Evolutionary conservation across 2,888 invertebrate genomes (phyloP).

Genomic region (Rotaria sp.): DNA sequence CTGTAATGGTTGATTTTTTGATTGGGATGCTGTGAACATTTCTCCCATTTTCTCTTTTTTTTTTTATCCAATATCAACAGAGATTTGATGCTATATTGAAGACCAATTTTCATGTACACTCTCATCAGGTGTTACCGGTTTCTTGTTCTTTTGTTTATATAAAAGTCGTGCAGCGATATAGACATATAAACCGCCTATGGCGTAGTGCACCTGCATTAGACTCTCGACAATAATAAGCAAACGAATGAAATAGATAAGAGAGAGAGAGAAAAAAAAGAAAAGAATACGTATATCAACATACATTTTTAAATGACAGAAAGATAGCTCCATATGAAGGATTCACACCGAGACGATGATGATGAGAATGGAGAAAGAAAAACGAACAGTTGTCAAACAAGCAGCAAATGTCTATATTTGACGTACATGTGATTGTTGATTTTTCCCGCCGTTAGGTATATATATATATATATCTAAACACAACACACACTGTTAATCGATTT

Average conservation of each 20-base stretch:
- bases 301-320: slow-evolving; percentile 8
- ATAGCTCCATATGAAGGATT: neutral
- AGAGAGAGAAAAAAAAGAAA: neutral
- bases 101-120: neutral
- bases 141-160: slow-evolving; percentile 12
- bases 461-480: neutral
- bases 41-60: neutral
- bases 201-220: slow-evolving; percentile 1
- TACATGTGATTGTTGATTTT: slow-evolving; percentile 19
- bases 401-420: slow-evolving; percentile 24
- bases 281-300: neutral
- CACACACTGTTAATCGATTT: slow-evolving; percentile 13
- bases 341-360: neutral
- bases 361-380: neutral
- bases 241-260: neutral
- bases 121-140: slow-evolving; percentile 8
- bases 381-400: slow-evolving; percentile 21
- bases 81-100: neutral
- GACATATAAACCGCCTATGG: neutral
- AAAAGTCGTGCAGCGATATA: neutral
- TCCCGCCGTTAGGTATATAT: neutral
- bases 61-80: neutral
- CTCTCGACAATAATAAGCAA: neutral
- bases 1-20: neutral
- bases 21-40: neutral